Evolutionary conservation across 1,140 invertebrate species (phyloP).

Genomic region (Caenorhabditis tropicalis): DNA sequence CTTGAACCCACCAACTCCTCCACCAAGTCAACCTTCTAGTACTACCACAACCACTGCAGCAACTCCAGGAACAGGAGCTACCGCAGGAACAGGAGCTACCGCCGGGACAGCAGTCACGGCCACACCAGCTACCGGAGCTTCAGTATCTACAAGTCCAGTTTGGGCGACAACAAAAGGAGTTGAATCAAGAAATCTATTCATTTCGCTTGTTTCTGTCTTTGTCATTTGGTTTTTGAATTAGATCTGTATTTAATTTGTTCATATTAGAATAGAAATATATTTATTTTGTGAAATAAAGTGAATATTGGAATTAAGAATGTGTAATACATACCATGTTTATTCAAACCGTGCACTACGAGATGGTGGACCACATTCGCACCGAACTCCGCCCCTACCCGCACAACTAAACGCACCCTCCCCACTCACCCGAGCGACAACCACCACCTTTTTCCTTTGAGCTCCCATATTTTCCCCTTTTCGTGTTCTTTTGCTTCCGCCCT

Average conservation of each 20-base stretch:
- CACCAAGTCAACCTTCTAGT: neutral
- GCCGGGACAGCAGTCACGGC: neutral
- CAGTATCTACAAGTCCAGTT: neutral
- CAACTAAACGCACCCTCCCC: neutral
- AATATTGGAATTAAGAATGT: neutral
- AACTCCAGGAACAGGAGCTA: neutral
- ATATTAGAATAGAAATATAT: neutral
- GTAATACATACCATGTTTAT: neutral
- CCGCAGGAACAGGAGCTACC: neutral
- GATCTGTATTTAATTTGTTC: neutral
- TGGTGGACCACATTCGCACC: conserved; percentile 31
- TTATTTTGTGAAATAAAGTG: neutral
- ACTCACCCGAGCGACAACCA: neutral
- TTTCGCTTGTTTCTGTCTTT: neutral
- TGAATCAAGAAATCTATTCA: neutral
- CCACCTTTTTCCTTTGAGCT: conserved; percentile 9
- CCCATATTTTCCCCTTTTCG: neutral
- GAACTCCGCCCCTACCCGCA: neutral
- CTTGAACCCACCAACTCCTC: neutral
- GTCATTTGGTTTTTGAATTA: neutral
- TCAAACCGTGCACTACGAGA: conserved; percentile 9
- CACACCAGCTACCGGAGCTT: neutral
- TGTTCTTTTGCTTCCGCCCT: conserved; percentile 2
- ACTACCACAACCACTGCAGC: neutral
- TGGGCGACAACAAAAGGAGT: neutral